These are phyloP conservation scores for Gadopsis bispinosus DNA, from an alignment of 2,797 vertebrate genomes.

Conservation along the genomic window DNA sequence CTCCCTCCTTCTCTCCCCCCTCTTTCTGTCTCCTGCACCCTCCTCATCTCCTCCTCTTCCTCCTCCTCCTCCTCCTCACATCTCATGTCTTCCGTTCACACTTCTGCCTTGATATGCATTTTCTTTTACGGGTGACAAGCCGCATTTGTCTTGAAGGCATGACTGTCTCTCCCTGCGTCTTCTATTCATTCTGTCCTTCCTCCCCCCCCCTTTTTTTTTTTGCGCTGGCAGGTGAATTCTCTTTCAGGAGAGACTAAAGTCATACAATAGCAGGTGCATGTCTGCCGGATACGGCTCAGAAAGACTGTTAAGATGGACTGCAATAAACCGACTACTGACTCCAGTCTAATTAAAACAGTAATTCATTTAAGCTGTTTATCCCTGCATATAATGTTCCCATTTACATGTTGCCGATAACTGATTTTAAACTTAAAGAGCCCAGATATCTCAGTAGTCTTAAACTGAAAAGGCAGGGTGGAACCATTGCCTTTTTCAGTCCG, in stretches of 20 bases:
- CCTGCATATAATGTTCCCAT: not conserved
- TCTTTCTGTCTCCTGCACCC: constrained; percentile 35
- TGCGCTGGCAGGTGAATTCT: constrained; percentile 64
- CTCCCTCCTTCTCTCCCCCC: not conserved
- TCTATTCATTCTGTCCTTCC: constrained; percentile 29
- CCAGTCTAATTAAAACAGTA: not conserved
- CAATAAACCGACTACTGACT: not conserved
- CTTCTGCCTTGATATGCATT: constrained; percentile 65
- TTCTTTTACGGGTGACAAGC: constrained; percentile 67
- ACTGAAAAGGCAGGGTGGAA: not conserved
- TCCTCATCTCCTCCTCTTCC: constrained; percentile 21
- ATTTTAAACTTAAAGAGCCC: not conserved
- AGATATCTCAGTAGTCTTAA: not conserved
- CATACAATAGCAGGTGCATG: constrained; percentile 73
- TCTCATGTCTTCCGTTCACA: constrained; percentile 64
- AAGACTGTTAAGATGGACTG: not conserved
- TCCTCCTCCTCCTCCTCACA: constrained; percentile 40
- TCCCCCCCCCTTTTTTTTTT: constrained; percentile 19
- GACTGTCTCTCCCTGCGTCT: constrained; percentile 49
- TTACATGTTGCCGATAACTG: not conserved
- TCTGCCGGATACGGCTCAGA: constrained; percentile 37
- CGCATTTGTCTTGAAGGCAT: constrained; percentile 68
- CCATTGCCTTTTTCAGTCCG: not conserved
- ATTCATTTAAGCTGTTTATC: not conserved
- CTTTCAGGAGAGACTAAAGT: constrained; percentile 48